Base-by-base conservation (phyloP, 2,113 vertebrate species). In the Nyctibius bracteatus region DNA sequence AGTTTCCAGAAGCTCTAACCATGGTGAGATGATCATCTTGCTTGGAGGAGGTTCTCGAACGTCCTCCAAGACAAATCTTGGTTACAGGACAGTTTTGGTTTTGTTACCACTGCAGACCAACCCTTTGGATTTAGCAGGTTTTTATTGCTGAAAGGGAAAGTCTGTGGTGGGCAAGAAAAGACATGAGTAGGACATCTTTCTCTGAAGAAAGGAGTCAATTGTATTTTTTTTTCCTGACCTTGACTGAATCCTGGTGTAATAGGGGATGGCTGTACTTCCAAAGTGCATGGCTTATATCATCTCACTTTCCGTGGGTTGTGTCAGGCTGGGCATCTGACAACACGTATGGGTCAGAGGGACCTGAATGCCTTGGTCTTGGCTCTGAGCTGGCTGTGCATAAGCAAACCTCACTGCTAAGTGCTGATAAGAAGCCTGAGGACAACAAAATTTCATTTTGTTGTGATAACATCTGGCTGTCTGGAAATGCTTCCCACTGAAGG, bases 321-420 rank as follows among this genome's bases (percentile, higher is more conserved):
- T 27, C 23, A 54, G n/a, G 39, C 33, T 72, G 43, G 37, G 31
- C 11, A 6, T 19, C 5, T 57, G 55, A 23, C 31, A 23, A 41
- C 12, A 27, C 1, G 0, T 2, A 1, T 39, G 55, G 41, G 41
- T 8, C 47, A 62, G 47, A 41, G 13, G n/a, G 24, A 62, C 41
- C 55, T 21, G 21, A 65, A 31, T 1, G 1, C 7, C 14, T 66
- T 59, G 27, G 27, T 39, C 59, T 58, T 33, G 44, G 9, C 51
- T 73, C 22, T 7, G 44, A 73, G 59, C 18, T 81, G 58, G 59
- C 44, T 24, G 20, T 43, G 6, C 2, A 1, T 35, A 31, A 51
- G 43, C 44, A n/a, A n/a, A 33, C 18, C 12, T 54, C 5, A 2
- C 21, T 51, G 22, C 10, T 10, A 22, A 39, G 33, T 25, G 54